These are phyloP conservation scores for Dendrocincla fuliginosa DNA, from an alignment of 2,797 vertebrate species.

Conservation along the genomic window DNA sequence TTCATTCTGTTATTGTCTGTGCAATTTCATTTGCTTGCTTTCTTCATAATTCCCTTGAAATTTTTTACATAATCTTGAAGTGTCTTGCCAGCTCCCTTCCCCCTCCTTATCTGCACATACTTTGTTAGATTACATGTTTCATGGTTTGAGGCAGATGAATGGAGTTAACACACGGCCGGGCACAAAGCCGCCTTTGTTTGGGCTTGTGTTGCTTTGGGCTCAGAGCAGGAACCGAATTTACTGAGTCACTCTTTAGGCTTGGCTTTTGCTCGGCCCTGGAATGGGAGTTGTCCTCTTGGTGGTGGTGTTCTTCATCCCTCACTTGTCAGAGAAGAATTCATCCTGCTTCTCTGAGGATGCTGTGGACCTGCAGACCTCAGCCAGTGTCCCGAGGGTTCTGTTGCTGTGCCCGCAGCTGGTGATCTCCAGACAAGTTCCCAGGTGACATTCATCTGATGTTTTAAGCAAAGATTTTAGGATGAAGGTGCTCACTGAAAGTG, in stretches of 20 bases:
- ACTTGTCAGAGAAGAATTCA: neutral
- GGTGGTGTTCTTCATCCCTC: neutral
- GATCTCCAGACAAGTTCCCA: neutral
- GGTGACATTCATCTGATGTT: neutral
- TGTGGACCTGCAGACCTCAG: neutral
- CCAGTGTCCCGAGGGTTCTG: neutral
- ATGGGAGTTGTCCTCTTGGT: neutral
- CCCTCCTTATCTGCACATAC: neutral
- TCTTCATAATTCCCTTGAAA: neutral
- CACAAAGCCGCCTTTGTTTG: neutral
- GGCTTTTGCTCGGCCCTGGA: neutral
- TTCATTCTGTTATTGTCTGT: slow-evolving; percentile 5
- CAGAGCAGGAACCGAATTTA: slow-evolving; percentile 1
- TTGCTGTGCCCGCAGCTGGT: neutral
- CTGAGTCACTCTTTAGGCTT: neutral
- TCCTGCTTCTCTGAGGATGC: neutral
- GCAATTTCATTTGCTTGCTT: neutral
- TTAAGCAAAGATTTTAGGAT: neutral
- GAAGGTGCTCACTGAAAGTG: neutral
- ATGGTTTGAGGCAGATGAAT: neutral
- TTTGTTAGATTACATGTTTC: neutral
- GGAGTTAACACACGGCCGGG: neutral
- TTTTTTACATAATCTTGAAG: neutral
- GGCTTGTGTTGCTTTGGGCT: neutral
- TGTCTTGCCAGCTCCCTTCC: neutral